A percentile compares a stretch with the other conserved stretches of the same genome.
These are phyloP conservation scores for Drosophila sp. DNA, from an alignment of 1,140 invertebrate genomes.

Conservation along the genomic window DNA sequence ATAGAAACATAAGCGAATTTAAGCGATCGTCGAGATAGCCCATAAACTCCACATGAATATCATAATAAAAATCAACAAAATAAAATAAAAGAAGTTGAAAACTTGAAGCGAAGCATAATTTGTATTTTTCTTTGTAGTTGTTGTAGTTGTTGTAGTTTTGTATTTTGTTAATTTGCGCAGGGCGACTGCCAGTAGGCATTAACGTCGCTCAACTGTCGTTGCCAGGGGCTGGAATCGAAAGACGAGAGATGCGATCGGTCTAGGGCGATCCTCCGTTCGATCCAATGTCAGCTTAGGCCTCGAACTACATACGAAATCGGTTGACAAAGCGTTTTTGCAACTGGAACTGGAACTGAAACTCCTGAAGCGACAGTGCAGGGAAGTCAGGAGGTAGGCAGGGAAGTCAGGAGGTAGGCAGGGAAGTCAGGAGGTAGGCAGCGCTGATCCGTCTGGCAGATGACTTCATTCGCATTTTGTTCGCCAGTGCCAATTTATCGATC, in stretches of 20 bases:
- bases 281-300: slow-evolving; percentile 69
- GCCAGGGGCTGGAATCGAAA: slow-evolving; percentile 30
- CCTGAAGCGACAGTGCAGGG: background rate
- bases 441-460: slow-evolving; percentile 56
- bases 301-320: slow-evolving; percentile 75
- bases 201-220: slow-evolving; percentile 78
- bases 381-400: background rate
- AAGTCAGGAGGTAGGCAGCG: background rate
- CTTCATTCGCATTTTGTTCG: slow-evolving; percentile 77
- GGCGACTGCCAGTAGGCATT: slow-evolving; percentile 73
- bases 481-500: slow-evolving; percentile 79
- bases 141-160: slow-evolving; percentile 9
- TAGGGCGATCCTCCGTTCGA: slow-evolving; percentile 63
- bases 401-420: background rate
- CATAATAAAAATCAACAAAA: slow-evolving; percentile 20
- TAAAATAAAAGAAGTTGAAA: slow-evolving; percentile 25
- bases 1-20: slow-evolving; percentile 79
- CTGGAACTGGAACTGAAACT: slow-evolving; percentile 43
- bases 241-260: slow-evolving; percentile 33
- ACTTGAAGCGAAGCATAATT: slow-evolving; percentile 51
- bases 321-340: slow-evolving; percentile 73
- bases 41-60: slow-evolving; percentile 51
- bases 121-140: slow-evolving; percentile 15
- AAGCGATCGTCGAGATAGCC: slow-evolving; percentile 70
- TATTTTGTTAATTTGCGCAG: slow-evolving; percentile 72